Base-by-base conservation (phyloP, 1,140 invertebrate species). In the Lutraria rhynchaena region DNA sequence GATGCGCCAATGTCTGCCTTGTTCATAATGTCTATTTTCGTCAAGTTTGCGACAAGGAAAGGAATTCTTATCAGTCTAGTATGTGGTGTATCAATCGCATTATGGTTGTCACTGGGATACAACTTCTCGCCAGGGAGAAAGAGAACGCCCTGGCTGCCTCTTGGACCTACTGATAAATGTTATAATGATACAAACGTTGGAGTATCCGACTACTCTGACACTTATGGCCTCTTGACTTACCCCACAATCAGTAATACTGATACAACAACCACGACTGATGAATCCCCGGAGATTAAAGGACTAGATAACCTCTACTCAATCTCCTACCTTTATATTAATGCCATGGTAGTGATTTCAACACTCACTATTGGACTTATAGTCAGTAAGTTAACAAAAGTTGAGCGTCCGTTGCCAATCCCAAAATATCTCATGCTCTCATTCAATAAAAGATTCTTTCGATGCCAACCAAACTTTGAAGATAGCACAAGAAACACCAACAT, bases 21-120 rank as follows among this genome's bases (percentile, higher is more conserved):
- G 29, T 67, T 77, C 49, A 11, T 77, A 17, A 11, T 77, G 19
- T 77, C 74, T 24, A 31, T 63, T 63, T 77, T 65, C 37, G 22
- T 77, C 44, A 2, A 33, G 58, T n/a, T 22, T 15, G 19, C 60
- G 35, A 22, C 35, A 24, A 15, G 11, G 35, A 37, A 35, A 22
- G 9, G 13, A 22, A 4, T 2, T 61, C 1, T 27, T 24, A 27
- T 57, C 19, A 41, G 17, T n/a, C 33, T 33, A 19, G n/a, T 63
- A 0, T 63, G 17, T 33, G n/a, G 33, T n/a, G n/a, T 63, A 0
- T 17, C n/a, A n/a, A n/a, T n/a, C n/a, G n/a, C n/a, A n/a, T n/a
- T 63, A 22, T 63, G 60, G 60, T 3, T 63, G 13, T 41, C 3
- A 22, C 22, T 63, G 2, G 60, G 60, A 2, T 35, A 63, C 13